Conservation (phyloP, 2,797 vertebrate genomes). For the Brachyrhaphis roseni region DNA sequence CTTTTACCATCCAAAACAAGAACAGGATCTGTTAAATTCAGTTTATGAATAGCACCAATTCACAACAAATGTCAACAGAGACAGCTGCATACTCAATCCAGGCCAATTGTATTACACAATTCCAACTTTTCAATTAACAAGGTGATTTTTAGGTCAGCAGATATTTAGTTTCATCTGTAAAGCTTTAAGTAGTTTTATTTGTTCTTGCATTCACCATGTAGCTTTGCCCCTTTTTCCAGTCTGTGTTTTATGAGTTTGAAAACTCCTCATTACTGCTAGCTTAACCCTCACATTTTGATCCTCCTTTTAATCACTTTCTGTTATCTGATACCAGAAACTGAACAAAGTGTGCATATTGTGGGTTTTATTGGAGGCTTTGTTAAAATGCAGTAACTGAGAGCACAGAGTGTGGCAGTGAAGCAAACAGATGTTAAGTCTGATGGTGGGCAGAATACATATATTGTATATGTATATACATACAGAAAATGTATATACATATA, state of each 20-base stretch:
- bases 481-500: no score
- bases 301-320: neutral
- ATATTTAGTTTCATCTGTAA: slow-evolving; percentile 1
- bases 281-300: neutral
- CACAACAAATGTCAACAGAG: neutral
- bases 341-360: neutral
- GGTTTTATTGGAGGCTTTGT: neutral
- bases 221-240: neutral
- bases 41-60: neutral
- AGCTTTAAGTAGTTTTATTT: slow-evolving; percentile 1
- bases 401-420: slow-evolving; percentile 1
- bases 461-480: no score
- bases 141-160: neutral
- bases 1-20: neutral
- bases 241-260: slow-evolving; percentile 6
- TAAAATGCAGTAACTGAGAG: neutral
- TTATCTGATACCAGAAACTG: neutral
- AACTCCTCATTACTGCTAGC: neutral
- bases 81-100: no score
- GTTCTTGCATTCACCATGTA: neutral
- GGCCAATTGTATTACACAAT: no score
- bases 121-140: neutral
- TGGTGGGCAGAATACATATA: slow-evolving; percentile 1
- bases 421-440: slow-evolving; percentile 3
- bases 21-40: neutral